Evolutionary conservation across 2,113 vertebrate species (phyloP).

Genomic region (Scomber colias): DNA sequence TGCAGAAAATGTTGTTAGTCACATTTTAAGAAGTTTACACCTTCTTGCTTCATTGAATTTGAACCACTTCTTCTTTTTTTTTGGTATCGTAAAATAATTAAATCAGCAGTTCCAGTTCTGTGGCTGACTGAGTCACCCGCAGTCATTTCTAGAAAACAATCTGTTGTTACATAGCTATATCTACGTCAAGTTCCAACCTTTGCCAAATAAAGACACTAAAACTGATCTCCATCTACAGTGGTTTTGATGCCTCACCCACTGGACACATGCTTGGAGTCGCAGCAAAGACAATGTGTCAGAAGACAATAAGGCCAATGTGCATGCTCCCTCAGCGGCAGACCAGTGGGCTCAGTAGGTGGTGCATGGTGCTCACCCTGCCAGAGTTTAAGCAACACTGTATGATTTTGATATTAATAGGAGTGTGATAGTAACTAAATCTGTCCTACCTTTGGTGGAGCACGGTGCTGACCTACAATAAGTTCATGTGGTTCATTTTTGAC

Average conservation of each 20-base stretch:
- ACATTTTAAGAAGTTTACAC: background rate
- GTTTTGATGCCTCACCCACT: slow-evolving; percentile 40
- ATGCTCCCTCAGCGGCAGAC: slow-evolving; percentile 6
- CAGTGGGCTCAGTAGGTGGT: background rate
- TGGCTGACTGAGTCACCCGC: background rate
- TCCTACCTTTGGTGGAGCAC: too few species aligned
- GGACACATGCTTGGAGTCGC: slow-evolving; percentile 49
- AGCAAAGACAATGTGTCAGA: slow-evolving; percentile 43
- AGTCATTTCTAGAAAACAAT: background rate
- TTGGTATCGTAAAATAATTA: background rate
- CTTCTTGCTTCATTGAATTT: background rate
- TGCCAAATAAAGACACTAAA: slow-evolving; percentile 2
- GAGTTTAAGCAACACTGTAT: too few species aligned
- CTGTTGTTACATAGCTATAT: background rate
- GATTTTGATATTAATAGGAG: too few species aligned
- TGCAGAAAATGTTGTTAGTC: too few species aligned
- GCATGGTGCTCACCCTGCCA: too few species aligned
- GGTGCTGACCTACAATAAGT: too few species aligned
- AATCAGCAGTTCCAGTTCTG: background rate
- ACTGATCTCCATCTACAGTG: background rate
- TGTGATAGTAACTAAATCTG: too few species aligned
- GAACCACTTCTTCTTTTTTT: background rate
- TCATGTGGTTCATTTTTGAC: too few species aligned
- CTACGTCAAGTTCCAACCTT: background rate
- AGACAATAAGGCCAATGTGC: slow-evolving; percentile 71